These are phyloP conservation scores for Metacarcinus magister DNA, from an alignment of 2,888 invertebrate species.

Conservation along the genomic window DNA sequence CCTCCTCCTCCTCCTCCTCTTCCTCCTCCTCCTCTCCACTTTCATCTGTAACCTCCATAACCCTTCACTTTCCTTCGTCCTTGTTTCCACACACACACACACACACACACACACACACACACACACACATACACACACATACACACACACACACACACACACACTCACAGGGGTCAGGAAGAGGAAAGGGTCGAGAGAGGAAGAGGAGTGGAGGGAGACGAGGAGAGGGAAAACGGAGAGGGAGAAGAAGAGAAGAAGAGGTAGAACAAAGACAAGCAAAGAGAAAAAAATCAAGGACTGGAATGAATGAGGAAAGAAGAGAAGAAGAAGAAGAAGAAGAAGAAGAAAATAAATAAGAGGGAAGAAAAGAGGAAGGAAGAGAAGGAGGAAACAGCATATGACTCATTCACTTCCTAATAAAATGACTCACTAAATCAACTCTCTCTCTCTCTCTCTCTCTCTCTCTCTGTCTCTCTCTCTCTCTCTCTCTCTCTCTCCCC, in stretches of 20 bases:
- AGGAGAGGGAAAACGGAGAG: background rate
- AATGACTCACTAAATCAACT: background rate
- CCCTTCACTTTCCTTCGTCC: background rate
- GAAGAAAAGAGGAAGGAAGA: background rate
- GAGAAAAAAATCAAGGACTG: background rate
- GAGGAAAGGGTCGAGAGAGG: background rate
- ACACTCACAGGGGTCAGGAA: conserved; percentile 50
- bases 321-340: background rate
- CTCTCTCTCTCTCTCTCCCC: background rate
- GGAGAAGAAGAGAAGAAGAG: background rate
- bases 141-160: conserved; percentile 72
- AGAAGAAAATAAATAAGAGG: background rate
- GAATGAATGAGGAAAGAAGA: background rate
- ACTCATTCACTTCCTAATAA: background rate
- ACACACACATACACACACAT: conserved; percentile 72
- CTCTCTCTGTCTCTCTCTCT: background rate
- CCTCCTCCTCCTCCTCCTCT: conserved; percentile 39
- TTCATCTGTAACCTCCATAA: background rate
- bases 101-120: conserved; percentile 68
- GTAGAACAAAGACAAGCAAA: background rate
- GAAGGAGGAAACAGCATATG: background rate
- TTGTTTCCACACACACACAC: conserved; percentile 20
- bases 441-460: conserved; percentile 9
- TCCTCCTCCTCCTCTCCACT: conserved; percentile 33
- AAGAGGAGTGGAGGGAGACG: background rate